Evolutionary conservation across 92 coral and sea anemone genomes (phyloP).

Genomic region (Pocillopora meandrina): DNA sequence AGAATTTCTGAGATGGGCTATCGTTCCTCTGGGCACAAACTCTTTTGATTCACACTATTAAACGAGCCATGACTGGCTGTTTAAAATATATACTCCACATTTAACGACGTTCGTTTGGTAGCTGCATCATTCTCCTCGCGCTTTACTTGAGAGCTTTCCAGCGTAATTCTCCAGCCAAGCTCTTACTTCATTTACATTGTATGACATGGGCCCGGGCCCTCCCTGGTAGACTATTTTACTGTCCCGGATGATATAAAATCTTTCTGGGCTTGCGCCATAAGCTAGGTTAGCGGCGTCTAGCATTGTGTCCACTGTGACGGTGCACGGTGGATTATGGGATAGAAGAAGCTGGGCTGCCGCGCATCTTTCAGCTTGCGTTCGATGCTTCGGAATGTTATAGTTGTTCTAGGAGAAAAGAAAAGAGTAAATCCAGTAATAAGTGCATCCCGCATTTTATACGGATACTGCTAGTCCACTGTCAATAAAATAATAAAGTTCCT

Average conservation of each 20-base stretch:
- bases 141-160: not conserved
- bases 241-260: constrained; percentile 76
- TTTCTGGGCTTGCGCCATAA: constrained; percentile 87
- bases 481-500: too few species aligned
- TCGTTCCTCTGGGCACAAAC: not conserved
- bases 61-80: not conserved
- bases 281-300: constrained; percentile 74
- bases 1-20: too few species aligned
- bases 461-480: too few species aligned
- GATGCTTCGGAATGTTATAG: constrained; percentile 69
- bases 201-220: constrained; percentile 81
- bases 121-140: not conserved
- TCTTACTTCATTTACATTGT: constrained; percentile 67
- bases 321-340: constrained; percentile 73
- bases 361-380: constrained; percentile 72
- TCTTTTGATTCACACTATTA: not conserved
- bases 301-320: constrained; percentile 89
- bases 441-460: too few species aligned
- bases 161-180: constrained; percentile 72
- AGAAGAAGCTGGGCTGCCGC: constrained; percentile 78
- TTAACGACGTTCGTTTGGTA: not conserved
- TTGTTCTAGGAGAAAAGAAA: constrained; percentile 62
- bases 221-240: constrained; percentile 81
- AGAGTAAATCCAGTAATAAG: not conserved
- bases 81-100: not conserved